phyloP scores from a whole-genome alignment of 2,113 vertebrate genomes.

The Archocentrus centrarchus region DNA sequence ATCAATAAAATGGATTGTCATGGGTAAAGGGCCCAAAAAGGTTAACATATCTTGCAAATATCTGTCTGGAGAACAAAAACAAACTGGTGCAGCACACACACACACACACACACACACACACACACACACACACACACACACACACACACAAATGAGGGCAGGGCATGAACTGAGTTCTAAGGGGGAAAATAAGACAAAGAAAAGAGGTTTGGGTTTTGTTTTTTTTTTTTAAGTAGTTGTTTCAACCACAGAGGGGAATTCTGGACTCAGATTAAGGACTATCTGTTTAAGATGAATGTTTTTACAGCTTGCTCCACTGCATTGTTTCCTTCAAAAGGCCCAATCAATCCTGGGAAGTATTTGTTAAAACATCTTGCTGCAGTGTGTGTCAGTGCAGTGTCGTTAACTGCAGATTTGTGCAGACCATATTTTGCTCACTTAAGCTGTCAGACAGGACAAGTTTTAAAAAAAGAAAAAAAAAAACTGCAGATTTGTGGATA shows the following conservation, averaged over 20 bases:
- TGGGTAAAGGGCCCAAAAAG: neutral
- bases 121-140: too few relatives aligned
- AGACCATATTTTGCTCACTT: too few relatives aligned
- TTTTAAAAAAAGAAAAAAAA: too few relatives aligned
- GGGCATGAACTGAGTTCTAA: neutral
- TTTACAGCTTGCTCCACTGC: slow-evolving; percentile 32
- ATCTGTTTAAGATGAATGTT: slow-evolving; percentile 15
- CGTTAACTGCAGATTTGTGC: neutral
- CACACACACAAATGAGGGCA: neutral
- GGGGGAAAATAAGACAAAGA: neutral
- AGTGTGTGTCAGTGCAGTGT: neutral
- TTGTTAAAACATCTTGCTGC: slow-evolving; percentile 12
- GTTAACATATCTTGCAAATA: neutral
- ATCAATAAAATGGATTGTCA: neutral
- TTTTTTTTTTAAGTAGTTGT: neutral
- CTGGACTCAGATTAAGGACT: slow-evolving; percentile 13
- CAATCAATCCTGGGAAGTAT: slow-evolving; percentile 39
- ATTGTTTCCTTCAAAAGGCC: slow-evolving; percentile 32
- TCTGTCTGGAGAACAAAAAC: neutral
- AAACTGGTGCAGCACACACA: neutral
- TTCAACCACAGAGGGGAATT: slow-evolving; percentile 37
- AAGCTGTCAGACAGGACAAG: too few relatives aligned
- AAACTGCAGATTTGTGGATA: neutral
- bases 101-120: too few relatives aligned
- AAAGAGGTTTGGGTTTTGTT: too few relatives aligned